These are phyloP conservation scores for Polypedilum vanderplanki DNA, from an alignment of 1,140 invertebrate species.

Conservation along the genomic window DNA sequence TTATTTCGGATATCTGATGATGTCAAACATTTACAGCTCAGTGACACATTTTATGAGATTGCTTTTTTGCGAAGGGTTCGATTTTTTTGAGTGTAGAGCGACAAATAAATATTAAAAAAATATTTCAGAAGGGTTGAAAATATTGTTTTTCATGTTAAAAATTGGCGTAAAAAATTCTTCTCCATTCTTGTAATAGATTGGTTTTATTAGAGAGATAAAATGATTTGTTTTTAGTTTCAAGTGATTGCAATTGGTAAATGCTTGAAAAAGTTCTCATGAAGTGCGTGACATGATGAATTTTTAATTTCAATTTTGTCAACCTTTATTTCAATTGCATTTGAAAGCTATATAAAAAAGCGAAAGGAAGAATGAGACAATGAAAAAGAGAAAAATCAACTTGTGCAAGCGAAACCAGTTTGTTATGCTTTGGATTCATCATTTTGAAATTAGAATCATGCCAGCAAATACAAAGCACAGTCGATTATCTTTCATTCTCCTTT, in stretches of 20 bases:
- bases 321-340: too few species aligned
- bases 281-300: too few species aligned
- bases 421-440: conserved; percentile 4
- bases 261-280: too few species aligned
- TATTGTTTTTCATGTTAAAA: conserved; percentile 7
- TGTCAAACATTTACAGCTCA: too few species aligned
- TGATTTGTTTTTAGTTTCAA: too few species aligned
- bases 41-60: too few species aligned
- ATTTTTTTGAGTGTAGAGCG: not conserved
- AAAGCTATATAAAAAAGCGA: not conserved
- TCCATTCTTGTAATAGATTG: not conserved
- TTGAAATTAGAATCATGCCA: conserved; percentile 15
- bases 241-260: too few species aligned
- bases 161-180: not conserved
- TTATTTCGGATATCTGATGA: too few species aligned
- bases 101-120: not conserved
- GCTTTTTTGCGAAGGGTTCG: too few species aligned
- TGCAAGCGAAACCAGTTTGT: conserved; percentile 2
- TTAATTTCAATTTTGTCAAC: too few species aligned
- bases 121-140: not conserved
- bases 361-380: not conserved
- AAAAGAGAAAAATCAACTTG: not conserved
- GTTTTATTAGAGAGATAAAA: too few species aligned
- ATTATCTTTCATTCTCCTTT: too few species aligned
- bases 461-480: not conserved